These are phyloP conservation scores for Triplophysa tibetana DNA, from an alignment of 2,113 vertebrate species.

Conservation along the genomic window DNA sequence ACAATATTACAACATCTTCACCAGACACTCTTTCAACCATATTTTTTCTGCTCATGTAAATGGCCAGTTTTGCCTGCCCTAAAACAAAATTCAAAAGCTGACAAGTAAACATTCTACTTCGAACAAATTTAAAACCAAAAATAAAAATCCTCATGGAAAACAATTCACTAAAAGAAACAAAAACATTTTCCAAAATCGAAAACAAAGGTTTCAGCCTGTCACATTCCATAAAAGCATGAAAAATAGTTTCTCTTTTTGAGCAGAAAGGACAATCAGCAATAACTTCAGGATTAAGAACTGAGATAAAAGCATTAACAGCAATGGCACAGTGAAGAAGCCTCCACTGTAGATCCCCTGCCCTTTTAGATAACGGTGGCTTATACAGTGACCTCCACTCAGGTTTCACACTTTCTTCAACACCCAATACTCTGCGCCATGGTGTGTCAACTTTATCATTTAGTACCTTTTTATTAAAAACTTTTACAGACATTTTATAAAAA, in stretches of 20 bases:
- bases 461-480: too few relatives aligned
- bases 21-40: not conserved
- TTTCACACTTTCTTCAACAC: too few relatives aligned
- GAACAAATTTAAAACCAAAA: not conserved
- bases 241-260: not conserved
- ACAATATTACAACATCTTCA: not conserved
- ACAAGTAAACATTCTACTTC: not conserved
- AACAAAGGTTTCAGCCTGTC: not conserved
- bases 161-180: not conserved
- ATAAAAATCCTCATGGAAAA: not conserved
- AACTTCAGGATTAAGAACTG: not conserved
- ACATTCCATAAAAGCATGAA: constrained; percentile 13
- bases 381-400: too few relatives aligned
- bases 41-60: not conserved
- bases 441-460: too few relatives aligned
- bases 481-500: too few relatives aligned
- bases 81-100: constrained; percentile 3
- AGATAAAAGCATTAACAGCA: not conserved
- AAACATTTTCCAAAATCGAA: not conserved
- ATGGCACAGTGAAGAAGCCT: constrained; percentile 2
- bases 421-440: too few relatives aligned
- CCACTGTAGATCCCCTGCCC: not conserved
- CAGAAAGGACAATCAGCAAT: not conserved
- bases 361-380: too few relatives aligned
- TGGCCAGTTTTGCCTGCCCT: not conserved